Percentiles rank a stretch among this genome's conserved stretches.
Evolutionary conservation across 1,140 invertebrate species (phyloP).

Genomic region (Drosophila rhopaloa): DNA sequence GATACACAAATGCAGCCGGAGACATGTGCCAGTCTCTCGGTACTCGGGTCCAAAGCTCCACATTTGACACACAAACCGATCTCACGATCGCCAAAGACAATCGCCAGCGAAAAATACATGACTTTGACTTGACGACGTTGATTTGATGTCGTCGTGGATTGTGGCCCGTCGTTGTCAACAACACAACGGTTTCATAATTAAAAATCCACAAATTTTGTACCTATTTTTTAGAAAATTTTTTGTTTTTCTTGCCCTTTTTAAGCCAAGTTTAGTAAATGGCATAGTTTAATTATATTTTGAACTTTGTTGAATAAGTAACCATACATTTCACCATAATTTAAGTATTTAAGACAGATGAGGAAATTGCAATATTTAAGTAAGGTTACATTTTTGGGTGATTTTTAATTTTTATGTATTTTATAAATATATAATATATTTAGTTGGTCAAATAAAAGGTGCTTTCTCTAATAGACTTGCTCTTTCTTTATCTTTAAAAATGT

Average conservation of each 20-base stretch:
- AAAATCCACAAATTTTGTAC: constrained; percentile 55
- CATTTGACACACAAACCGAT: constrained; percentile 63
- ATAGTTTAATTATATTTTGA: constrained; percentile 49
- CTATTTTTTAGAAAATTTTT: constrained; percentile 50
- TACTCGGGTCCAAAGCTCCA: constrained; percentile 31
- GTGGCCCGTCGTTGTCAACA: constrained; percentile 27
- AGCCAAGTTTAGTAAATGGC: constrained; percentile 50
- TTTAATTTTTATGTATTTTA: too few relatives aligned
- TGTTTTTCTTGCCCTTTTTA: constrained; percentile 3
- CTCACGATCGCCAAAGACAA: constrained; percentile 56
- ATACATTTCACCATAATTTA: too few relatives aligned
- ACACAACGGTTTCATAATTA: constrained; percentile 60
- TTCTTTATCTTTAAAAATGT: constrained; percentile 10
- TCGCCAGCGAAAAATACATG: constrained; percentile 46
- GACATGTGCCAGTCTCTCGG: constrained; percentile 59
- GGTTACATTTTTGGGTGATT: too few relatives aligned
- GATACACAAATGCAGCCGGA: constrained; percentile 54
- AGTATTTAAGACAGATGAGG: too few relatives aligned
- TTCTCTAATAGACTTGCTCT: background rate
- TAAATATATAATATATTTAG: too few relatives aligned
- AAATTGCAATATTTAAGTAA: too few relatives aligned
- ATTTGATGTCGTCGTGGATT: constrained; percentile 26
- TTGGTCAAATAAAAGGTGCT: too few relatives aligned
- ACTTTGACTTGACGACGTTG: constrained; percentile 47
- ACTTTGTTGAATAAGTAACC: constrained; percentile 46